Conservation (phyloP, 2,888 invertebrate genomes). For the Drosophila vallismaia region DNA sequence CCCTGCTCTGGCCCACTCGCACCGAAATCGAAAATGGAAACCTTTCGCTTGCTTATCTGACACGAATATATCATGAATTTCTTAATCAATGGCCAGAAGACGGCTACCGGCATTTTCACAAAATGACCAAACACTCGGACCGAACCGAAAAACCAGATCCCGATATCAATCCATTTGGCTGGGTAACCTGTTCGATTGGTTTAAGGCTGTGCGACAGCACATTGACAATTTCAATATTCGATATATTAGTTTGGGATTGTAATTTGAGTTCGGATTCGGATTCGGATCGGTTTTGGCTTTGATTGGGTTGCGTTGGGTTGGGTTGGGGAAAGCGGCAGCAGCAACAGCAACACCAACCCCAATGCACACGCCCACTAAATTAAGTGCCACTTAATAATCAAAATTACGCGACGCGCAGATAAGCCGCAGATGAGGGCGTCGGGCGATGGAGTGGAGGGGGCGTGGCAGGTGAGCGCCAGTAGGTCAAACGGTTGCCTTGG, state of each 20-base stretch:
- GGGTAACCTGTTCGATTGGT: constrained; percentile 38
- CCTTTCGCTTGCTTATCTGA: constrained; percentile 62
- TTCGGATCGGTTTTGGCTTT: neutral
- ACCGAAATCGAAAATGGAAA: constrained; percentile 36
- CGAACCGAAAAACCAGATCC: constrained; percentile 53
- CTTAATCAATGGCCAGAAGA: constrained; percentile 59
- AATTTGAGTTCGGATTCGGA: neutral
- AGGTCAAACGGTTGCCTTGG: constrained; percentile 37
- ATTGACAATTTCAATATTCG: constrained; percentile 72
- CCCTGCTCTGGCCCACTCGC: constrained; percentile 15
- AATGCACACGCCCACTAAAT: constrained; percentile 76
- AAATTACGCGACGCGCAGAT: constrained; percentile 76
- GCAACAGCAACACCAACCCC: constrained; percentile 11
- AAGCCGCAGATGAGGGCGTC: constrained; percentile 54
- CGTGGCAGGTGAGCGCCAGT: constrained; percentile 26
- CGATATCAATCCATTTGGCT: constrained; percentile 39
- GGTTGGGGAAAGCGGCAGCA: constrained; percentile 60
- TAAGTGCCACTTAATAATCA: constrained; percentile 80
- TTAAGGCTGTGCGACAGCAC: constrained; percentile 14
- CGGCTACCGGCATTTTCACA: constrained; percentile 73
- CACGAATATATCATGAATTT: constrained; percentile 71
- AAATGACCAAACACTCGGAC: constrained; percentile 53
- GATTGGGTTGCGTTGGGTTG: constrained; percentile 18
- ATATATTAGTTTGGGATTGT: constrained; percentile 14
- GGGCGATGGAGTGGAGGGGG: neutral